Conservation (phyloP, 30 jellyfish, hydroid and myxozoan genomes). For the Sanderia malayensis region DNA sequence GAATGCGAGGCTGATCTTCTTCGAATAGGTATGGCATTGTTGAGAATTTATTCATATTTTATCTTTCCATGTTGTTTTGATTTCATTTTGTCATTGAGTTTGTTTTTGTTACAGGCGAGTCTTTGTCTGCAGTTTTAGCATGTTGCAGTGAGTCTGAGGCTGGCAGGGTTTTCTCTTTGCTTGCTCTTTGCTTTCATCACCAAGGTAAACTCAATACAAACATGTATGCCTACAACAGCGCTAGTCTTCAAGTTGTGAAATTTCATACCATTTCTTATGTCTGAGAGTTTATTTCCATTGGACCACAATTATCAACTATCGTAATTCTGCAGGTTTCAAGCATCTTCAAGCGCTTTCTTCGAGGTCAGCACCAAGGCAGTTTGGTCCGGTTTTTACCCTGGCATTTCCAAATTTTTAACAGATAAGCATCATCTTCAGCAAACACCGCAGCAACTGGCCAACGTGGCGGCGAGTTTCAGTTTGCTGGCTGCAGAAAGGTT, state of each 20-base stretch:
- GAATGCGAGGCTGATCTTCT: constrained; percentile 13
- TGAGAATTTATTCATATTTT: no score
- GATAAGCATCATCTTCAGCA: constrained; percentile 27
- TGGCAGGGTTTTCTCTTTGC: constrained; percentile 36
- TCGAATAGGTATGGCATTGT: constrained; percentile 25
- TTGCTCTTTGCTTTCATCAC: constrained; percentile 27
- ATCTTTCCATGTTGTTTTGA: no score
- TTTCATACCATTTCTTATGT: no score
- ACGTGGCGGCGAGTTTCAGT: constrained; percentile 40
- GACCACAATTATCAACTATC: no score
- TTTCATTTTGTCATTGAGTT: no score
- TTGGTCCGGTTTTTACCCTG: constrained; percentile 54
- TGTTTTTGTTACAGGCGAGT: no score
- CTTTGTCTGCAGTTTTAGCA: constrained; percentile 30
- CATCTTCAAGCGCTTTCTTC: background rate
- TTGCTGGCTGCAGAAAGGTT: constrained; percentile 23
- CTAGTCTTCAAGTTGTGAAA: no score
- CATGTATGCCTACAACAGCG: no score
- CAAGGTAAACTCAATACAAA: constrained; percentile 5
- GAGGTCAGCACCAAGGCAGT: background rate
- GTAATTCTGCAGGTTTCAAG: background rate
- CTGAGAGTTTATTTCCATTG: no score
- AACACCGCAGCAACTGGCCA: constrained; percentile 51
- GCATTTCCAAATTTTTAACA: constrained; percentile 13
- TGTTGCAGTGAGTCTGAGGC: constrained; percentile 43